Evolutionary conservation across 2,113 vertebrate species (phyloP).

Genomic region (Bos indicus): DNA sequence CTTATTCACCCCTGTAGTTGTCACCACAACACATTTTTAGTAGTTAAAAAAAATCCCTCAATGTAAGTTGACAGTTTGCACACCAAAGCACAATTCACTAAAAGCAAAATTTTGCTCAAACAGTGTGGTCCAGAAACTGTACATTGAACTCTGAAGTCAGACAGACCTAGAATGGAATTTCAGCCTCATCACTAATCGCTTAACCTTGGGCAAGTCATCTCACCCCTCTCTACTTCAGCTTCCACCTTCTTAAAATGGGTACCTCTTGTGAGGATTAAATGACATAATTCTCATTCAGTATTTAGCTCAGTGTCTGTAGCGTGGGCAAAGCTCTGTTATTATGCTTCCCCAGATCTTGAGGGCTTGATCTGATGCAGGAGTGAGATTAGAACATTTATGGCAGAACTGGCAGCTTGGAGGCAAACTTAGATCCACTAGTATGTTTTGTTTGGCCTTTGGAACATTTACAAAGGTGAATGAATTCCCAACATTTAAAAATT

Average conservation of each 20-base stretch:
- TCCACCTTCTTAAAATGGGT: background rate
- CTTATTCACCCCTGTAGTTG: background rate
- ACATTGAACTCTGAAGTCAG: background rate
- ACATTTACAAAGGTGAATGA: conserved; percentile 21
- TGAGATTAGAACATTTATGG: background rate
- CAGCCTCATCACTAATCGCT: background rate
- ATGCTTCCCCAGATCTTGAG: background rate
- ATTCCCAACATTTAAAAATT: conserved; percentile 44
- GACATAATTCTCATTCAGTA: background rate
- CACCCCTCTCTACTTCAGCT: background rate
- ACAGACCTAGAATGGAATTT: background rate
- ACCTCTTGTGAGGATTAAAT: background rate
- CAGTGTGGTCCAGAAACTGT: background rate
- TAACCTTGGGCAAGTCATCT: background rate
- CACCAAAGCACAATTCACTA: background rate
- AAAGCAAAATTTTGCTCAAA: background rate
- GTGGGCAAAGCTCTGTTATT: background rate
- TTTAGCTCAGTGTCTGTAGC: background rate
- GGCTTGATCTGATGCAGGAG: background rate
- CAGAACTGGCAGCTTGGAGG: background rate
- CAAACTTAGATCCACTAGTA: background rate
- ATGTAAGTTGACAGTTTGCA: background rate
- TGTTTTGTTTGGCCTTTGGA: conserved; percentile 53
- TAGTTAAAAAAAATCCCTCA: background rate
- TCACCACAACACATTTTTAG: background rate